Percentiles rank a stretch among this genome's conserved stretches.
Conservation (phyloP, 1,140 invertebrate species). For the Cyphomyrmex costatus region DNA sequence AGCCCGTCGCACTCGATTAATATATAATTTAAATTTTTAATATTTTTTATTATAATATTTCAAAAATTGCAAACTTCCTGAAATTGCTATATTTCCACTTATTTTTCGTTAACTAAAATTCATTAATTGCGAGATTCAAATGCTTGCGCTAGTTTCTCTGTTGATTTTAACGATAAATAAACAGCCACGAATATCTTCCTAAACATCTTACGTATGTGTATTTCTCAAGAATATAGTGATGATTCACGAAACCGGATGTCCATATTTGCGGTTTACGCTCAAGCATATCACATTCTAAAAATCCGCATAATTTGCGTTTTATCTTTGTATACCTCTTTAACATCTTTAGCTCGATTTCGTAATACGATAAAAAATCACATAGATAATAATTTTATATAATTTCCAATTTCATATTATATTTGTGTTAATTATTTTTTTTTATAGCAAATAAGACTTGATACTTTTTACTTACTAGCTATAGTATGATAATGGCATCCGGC, state of each 20-base stretch:
- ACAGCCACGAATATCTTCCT: conserved; percentile 19
- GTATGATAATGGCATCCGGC: conserved; percentile 42
- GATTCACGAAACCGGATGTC: conserved; percentile 79
- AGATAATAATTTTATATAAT: not conserved
- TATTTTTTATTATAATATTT: conserved; percentile 7
- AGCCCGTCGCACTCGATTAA: not conserved
- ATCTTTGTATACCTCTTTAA: not conserved
- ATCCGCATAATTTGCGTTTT: conserved; percentile 33
- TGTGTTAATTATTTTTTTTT: not conserved
- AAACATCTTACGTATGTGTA: conserved; percentile 21
- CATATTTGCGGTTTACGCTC: conserved; percentile 50
- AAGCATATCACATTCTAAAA: conserved; percentile 61
- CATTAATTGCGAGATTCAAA: not conserved
- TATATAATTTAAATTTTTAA: not conserved
- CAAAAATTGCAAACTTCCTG: not conserved
- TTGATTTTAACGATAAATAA: not conserved
- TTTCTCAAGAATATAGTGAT: conserved; percentile 75
- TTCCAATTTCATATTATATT: not conserved
- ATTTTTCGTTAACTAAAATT: conserved; percentile 23
- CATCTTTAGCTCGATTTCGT: not conserved
- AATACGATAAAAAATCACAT: not conserved
- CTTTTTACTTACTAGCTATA: not conserved
- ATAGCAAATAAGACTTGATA: not conserved
- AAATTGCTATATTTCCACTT: not conserved
- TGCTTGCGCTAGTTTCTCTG: not conserved